phyloP scores from a whole-genome alignment of 2,113 vertebrate genomes.

The Nyctibius bracteatus region DNA sequence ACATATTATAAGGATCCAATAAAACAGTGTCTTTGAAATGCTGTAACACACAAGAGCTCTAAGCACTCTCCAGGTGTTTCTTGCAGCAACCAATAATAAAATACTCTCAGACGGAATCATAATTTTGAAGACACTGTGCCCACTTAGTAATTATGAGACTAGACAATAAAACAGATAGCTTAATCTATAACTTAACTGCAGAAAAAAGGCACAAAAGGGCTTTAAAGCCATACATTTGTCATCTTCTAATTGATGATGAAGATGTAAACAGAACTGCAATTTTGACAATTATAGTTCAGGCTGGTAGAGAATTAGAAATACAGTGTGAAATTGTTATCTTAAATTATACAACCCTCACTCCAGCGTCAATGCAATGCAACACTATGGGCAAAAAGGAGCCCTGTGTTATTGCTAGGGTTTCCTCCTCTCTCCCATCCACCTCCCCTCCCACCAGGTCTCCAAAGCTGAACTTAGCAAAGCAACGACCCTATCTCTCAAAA shows the following conservation, averaged over 20 bases:
- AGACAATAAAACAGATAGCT: slow-evolving; percentile 8
- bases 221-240: not conserved
- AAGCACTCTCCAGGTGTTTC: slow-evolving; percentile 21
- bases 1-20: not conserved
- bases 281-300: not conserved
- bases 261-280: not conserved
- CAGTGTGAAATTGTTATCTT: not conserved
- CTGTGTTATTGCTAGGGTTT: not conserved
- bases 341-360: not conserved
- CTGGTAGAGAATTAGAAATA: not conserved
- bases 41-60: not conserved
- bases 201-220: not conserved
- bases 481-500: not conserved
- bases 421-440: not conserved
- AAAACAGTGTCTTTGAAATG: not conserved
- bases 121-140: not conserved
- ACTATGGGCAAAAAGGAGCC: not conserved
- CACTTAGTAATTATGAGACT: not conserved
- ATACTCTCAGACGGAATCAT: not conserved
- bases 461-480: not conserved
- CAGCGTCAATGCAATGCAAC: not conserved
- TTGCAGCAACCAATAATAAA: slow-evolving; percentile 1
- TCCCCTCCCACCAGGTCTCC: not conserved
- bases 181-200: not conserved
- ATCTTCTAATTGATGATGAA: not conserved